Evolutionary conservation across 2,113 vertebrate genomes (phyloP).

Genomic region (Dascyllus trimaculatus): DNA sequence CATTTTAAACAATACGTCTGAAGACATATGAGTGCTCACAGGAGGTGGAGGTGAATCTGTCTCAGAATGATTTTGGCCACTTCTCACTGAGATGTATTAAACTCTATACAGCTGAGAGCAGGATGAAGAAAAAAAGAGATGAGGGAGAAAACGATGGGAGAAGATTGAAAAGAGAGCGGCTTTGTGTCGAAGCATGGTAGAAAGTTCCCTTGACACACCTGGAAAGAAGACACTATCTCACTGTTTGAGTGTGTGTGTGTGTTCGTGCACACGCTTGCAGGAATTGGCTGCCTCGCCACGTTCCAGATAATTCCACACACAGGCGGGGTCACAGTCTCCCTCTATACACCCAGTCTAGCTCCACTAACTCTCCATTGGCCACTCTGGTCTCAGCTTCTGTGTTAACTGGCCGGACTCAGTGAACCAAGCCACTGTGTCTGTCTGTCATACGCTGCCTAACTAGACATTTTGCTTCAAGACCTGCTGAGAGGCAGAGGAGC

Average conservation of each 20-base stretch:
- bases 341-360: slow-evolving; percentile 23
- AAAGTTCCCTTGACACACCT: slow-evolving; percentile 69
- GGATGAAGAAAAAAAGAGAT: background rate
- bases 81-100: slow-evolving; percentile 21
- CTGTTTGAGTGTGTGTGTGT: slow-evolving; percentile 43
- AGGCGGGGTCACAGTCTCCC: slow-evolving; percentile 42
- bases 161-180: slow-evolving; percentile 54
- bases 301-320: slow-evolving; percentile 73
- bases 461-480: slow-evolving; percentile 31
- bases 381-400: slow-evolving; percentile 39
- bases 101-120: slow-evolving; percentile 1
- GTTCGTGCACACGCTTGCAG: slow-evolving; percentile 26
- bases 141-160: slow-evolving; percentile 8
- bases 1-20: slow-evolving; percentile 53
- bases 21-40: slow-evolving; percentile 14
- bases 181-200: slow-evolving; percentile 63
- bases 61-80: background rate
- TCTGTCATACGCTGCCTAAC: slow-evolving; percentile 54
- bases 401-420: slow-evolving; percentile 38
- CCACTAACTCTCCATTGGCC: slow-evolving; percentile 39
- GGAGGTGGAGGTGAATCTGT: slow-evolving; percentile 15
- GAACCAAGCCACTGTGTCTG: slow-evolving; percentile 38
- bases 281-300: slow-evolving; percentile 57
- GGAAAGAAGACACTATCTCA: slow-evolving; percentile 71
- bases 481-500: slow-evolving; percentile 35